Conservation (phyloP, 2,888 invertebrate species). For the Spicauda simplicius region DNA sequence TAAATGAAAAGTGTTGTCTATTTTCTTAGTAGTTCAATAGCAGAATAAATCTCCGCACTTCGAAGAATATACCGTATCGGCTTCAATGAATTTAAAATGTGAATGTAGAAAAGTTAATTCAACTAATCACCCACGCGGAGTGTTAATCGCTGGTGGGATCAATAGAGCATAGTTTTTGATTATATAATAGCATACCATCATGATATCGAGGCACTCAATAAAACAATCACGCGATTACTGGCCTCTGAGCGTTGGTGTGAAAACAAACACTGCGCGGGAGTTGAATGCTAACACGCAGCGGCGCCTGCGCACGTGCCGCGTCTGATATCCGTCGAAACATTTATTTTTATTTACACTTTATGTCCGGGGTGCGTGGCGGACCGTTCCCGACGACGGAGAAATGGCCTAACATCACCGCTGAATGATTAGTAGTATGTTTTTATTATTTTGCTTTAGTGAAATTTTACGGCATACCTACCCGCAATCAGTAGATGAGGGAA, state of each 20-base stretch:
- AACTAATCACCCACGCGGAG: constrained; percentile 17
- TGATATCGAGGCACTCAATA: constrained; percentile 59
- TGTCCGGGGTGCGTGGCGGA: constrained; percentile 54
- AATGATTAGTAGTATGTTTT: constrained; percentile 41
- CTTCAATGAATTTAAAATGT: constrained; percentile 11
- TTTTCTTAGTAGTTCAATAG: neutral
- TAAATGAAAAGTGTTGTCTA: neutral
- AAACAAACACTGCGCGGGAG: constrained; percentile 72
- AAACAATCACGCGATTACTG: constrained; percentile 68
- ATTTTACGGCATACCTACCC: neutral
- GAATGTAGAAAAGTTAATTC: constrained; percentile 12
- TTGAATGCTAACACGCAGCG: constrained; percentile 68
- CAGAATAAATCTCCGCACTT: neutral
- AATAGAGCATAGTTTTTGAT: constrained; percentile 38
- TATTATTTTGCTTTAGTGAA: constrained; percentile 30
- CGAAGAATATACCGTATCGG: constrained; percentile 4
- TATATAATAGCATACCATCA: constrained; percentile 54
- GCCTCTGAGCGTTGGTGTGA: constrained; percentile 59
- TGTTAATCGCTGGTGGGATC: constrained; percentile 5
- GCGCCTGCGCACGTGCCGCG: constrained; percentile 71
- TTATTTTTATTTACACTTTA: constrained; percentile 73
- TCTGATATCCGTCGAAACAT: constrained; percentile 69
- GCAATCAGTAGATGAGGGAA: constrained; percentile 6
- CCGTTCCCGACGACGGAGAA: constrained; percentile 46
- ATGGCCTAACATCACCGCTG: constrained; percentile 44